Conservation (phyloP, 2,797 vertebrate genomes). For the Florisuga fusca region DNA sequence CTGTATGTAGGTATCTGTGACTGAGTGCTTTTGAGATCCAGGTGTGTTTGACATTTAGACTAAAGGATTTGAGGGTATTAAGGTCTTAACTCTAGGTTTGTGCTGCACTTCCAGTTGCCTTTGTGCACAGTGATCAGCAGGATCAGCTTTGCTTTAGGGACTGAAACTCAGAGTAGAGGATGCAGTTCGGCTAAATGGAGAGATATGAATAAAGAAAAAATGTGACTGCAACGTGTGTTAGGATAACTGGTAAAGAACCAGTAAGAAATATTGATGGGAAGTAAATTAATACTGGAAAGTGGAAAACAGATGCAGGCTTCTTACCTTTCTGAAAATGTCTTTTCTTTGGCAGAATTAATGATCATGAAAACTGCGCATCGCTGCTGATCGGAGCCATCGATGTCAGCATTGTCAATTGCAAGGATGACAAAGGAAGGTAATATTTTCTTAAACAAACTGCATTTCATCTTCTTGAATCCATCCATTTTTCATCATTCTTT, state of each 20-base stretch:
- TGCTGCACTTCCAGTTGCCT: background rate
- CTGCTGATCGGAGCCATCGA: constrained; percentile 92
- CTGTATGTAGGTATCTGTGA: background rate
- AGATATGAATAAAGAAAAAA: background rate
- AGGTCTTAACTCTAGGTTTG: background rate
- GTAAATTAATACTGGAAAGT: background rate
- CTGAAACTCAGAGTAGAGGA: background rate
- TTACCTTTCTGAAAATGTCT: background rate
- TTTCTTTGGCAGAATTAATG: constrained; percentile 85
- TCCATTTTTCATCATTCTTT: background rate
- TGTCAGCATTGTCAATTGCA: constrained; percentile 88
- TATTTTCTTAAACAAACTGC: background rate
- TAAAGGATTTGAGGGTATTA: background rate
- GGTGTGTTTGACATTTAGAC: background rate
- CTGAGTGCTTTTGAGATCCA: background rate
- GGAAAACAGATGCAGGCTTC: background rate
- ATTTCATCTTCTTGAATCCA: background rate
- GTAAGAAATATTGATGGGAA: background rate
- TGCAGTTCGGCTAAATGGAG: background rate
- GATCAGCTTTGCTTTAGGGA: background rate
- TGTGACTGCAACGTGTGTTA: background rate
- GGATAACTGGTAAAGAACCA: background rate
- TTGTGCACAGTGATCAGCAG: background rate
- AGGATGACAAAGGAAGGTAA: constrained; percentile 92
- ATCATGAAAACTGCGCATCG: constrained; percentile 92